Evolutionary conservation across 2,113 vertebrate species (phyloP).

Genomic region (Pterocles burchelli): DNA sequence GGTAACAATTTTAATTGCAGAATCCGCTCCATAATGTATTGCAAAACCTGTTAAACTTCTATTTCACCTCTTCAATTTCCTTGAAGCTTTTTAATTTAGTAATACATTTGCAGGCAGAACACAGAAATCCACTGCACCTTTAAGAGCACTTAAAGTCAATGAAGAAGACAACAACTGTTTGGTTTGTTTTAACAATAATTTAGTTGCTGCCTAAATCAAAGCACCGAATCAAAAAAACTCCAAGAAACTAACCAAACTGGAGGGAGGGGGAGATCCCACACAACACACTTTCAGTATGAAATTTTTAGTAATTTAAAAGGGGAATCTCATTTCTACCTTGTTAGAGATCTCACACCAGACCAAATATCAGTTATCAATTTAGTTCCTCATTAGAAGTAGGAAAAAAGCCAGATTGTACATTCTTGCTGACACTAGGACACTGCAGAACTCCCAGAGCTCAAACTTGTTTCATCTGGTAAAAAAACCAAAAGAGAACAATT

Average conservation of each 20-base stretch:
- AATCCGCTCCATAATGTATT: background rate
- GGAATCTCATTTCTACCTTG: background rate
- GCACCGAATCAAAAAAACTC: background rate
- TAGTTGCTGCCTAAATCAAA: background rate
- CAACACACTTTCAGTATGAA: background rate
- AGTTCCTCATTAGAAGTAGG: background rate
- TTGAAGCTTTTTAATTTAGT: background rate
- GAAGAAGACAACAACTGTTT: background rate
- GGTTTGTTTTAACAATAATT: background rate
- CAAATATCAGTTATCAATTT: background rate
- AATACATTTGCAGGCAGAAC: background rate
- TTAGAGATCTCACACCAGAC: background rate
- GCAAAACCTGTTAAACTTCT: background rate
- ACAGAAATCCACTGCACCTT: background rate
- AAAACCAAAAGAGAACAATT: background rate
- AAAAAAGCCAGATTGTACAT: background rate
- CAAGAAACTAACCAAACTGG: background rate
- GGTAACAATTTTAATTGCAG: background rate
- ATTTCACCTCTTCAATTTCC: background rate
- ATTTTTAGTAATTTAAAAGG: background rate
- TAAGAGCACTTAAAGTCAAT: background rate
- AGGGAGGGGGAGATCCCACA: rapidly evolving
- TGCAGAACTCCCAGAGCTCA: background rate
- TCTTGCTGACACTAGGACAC: background rate
- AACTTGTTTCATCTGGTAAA: background rate